Conservation (phyloP, 2,113 vertebrate species). For the Xerus inauris region DNA sequence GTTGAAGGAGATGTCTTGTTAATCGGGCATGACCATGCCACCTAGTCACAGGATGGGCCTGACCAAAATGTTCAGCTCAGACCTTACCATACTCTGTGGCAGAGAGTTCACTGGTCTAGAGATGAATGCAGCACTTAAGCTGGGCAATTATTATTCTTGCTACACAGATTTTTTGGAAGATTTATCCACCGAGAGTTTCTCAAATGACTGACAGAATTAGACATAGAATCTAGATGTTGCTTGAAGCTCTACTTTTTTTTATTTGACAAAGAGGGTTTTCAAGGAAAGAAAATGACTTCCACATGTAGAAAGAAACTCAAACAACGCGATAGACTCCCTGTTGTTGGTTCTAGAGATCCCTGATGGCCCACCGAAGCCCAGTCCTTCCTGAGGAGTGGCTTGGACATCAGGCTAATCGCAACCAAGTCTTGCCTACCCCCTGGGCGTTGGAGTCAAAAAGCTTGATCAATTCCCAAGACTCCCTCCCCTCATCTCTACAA, state of each 20-base stretch:
- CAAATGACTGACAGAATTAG: not conserved
- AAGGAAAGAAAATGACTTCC: not conserved
- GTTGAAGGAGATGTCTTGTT: not conserved
- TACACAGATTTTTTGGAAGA: not conserved
- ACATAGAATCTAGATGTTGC: not conserved
- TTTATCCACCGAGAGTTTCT: not conserved
- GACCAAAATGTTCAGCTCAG: not conserved
- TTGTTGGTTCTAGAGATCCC: not conserved
- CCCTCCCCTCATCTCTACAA: not conserved
- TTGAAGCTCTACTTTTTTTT: no score
- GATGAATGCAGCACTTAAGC: not conserved
- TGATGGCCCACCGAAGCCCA: no score
- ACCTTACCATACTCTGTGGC: not conserved
- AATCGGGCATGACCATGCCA: not conserved
- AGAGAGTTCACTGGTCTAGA: not conserved
- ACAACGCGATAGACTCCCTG: not conserved
- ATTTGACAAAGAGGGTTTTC: not conserved
- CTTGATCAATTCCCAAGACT: not conserved
- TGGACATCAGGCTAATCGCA: not conserved
- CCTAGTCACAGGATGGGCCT: not conserved
- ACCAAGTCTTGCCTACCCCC: not conserved
- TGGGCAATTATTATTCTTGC: not conserved
- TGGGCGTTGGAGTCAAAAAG: not conserved
- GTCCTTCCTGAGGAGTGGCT: not conserved
- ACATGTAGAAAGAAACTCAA: not conserved